Evolutionary conservation across 2,113 vertebrate species (phyloP).

Genomic region (Planiliza haematocheilus): DNA sequence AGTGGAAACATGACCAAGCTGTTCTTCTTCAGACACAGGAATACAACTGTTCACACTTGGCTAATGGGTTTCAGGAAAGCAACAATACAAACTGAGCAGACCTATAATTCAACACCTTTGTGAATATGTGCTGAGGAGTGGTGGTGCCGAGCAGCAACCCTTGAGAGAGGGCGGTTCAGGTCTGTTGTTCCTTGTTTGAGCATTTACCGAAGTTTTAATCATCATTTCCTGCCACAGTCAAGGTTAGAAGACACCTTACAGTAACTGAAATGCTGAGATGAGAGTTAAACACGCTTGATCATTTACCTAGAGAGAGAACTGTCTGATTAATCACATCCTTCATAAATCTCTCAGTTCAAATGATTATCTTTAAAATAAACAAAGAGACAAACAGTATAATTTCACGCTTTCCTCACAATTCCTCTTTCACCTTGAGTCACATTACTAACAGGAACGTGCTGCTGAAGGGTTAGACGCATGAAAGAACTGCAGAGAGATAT

Average conservation of each 20-base stretch:
- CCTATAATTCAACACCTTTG: slow-evolving; percentile 29
- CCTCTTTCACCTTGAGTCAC: slow-evolving; percentile 35
- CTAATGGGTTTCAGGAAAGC: slow-evolving; percentile 48
- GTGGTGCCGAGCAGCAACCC: neutral
- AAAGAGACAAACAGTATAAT: slow-evolving; percentile 1
- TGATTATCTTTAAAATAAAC: too few relatives aligned
- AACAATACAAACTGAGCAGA: slow-evolving; percentile 11
- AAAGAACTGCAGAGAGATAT: slow-evolving; percentile 24
- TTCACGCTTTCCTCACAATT: neutral
- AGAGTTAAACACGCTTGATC: neutral
- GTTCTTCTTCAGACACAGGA: slow-evolving; percentile 19
- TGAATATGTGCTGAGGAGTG: neutral
- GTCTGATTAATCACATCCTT: too few relatives aligned
- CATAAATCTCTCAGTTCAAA: too few relatives aligned
- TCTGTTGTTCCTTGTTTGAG: slow-evolving; percentile 27
- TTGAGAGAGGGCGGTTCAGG: neutral
- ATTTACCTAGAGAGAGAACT: neutral
- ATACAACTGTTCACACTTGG: slow-evolving; percentile 23
- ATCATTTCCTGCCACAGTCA: slow-evolving; percentile 5
- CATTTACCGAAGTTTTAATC: slow-evolving; percentile 6
- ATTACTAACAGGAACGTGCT: neutral
- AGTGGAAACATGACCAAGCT: slow-evolving; percentile 15
- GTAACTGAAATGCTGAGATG: too few relatives aligned
- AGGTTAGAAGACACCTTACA: slow-evolving; percentile 21
- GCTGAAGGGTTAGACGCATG: slow-evolving; percentile 10